Evolutionary conservation across 1,140 invertebrate genomes (phyloP).

Genomic region (Trichomalopsis sarcophagae): DNA sequence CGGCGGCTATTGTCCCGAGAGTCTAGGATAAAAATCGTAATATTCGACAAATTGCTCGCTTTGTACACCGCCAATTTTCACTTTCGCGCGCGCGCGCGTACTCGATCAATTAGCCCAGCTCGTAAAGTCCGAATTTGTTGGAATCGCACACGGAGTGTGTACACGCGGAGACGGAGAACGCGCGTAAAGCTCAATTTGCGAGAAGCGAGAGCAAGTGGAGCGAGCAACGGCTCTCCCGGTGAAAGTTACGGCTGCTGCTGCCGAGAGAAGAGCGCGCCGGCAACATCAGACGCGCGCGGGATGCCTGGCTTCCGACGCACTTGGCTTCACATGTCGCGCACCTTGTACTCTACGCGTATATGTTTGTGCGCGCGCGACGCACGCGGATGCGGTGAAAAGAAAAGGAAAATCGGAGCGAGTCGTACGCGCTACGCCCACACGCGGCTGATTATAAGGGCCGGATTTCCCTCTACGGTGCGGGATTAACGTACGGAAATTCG

Average conservation of each 20-base stretch:
- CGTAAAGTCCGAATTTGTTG: not conserved
- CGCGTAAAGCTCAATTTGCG: not conserved
- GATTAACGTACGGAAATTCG: not conserved
- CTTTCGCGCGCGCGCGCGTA: not conserved
- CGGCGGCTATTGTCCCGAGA: not conserved
- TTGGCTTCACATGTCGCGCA: slow-evolving; percentile 45
- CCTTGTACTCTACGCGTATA: not conserved
- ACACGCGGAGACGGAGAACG: not conserved
- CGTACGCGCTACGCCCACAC: not conserved
- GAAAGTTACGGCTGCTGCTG: slow-evolving; percentile 61
- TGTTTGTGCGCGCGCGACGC: not conserved
- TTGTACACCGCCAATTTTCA: not conserved
- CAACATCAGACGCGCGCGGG: not conserved
- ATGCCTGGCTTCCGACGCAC: slow-evolving; percentile 38
- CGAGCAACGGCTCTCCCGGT: slow-evolving; percentile 56
- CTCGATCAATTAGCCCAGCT: not conserved
- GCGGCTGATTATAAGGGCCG: not conserved
- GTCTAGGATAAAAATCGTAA: slow-evolving; percentile 17
- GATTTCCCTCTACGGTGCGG: not conserved
- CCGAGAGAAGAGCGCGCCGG: not conserved
- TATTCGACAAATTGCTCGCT: slow-evolving; percentile 22
- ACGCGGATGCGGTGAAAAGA: slow-evolving; percentile 20
- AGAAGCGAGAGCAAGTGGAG: slow-evolving; percentile 62
- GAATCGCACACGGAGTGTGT: not conserved
- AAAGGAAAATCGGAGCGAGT: slow-evolving; percentile 26